These are phyloP conservation scores for Coracopsis vasa DNA, from an alignment of 2,113 vertebrate genomes.

Conservation along the genomic window DNA sequence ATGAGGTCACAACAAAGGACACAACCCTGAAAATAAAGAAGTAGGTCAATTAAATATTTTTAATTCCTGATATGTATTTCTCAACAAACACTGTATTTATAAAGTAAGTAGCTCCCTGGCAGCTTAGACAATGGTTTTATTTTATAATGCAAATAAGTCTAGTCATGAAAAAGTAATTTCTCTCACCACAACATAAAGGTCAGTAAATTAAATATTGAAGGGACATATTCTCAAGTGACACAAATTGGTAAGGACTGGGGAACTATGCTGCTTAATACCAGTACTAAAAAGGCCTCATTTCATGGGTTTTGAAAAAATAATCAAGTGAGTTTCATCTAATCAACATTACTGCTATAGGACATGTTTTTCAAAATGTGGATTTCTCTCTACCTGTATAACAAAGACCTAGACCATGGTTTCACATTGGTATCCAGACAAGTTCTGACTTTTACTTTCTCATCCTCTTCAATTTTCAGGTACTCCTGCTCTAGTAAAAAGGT, in stretches of 20 bases:
- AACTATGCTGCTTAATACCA: neutral
- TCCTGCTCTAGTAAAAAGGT: neutral
- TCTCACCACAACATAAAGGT: conserved; percentile 38
- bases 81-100: neutral
- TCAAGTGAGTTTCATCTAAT: neutral
- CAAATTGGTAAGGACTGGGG: neutral
- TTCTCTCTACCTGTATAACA: neutral
- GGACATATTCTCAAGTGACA: neutral
- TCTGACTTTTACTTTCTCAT: neutral
- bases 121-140: neutral
- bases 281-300: neutral
- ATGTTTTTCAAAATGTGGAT: neutral
- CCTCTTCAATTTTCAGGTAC: neutral
- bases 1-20: conserved; percentile 97
- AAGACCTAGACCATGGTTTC: neutral
- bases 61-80: neutral
- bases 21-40: conserved; percentile 83
- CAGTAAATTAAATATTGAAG: conserved; percentile 42
- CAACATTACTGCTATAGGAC: neutral
- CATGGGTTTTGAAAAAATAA: neutral
- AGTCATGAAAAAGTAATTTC: conserved; percentile 44
- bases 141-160: conserved; percentile 21
- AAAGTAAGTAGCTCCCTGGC: neutral
- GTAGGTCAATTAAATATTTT: conserved; percentile 22
- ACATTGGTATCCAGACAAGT: neutral